phyloP scores from a whole-genome alignment of 2,113 vertebrate species.

The Romanogobio albipinnatus region DNA sequence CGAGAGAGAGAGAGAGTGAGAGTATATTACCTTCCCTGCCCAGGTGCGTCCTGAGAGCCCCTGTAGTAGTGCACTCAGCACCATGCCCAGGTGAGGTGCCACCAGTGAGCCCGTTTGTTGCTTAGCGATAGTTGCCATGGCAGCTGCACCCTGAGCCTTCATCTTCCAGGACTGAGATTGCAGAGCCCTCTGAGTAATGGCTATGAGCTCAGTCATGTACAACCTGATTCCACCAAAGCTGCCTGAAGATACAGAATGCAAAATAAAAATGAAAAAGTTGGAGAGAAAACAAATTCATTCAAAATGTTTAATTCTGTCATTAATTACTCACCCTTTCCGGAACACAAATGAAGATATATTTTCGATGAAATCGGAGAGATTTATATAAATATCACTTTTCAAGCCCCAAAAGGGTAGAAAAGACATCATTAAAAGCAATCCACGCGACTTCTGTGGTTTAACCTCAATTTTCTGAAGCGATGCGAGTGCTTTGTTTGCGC shows the following conservation, averaged over 20 bases:
- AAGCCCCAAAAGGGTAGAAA: too few relatives aligned
- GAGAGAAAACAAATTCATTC: too few relatives aligned
- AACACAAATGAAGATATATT: too few relatives aligned
- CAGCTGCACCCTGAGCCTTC: conserved; percentile 96
- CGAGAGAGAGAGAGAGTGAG: too few relatives aligned
- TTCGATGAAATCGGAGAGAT: too few relatives aligned
- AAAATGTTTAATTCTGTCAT: too few relatives aligned
- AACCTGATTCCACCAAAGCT: conserved; percentile 94
- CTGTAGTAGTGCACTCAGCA: conserved; percentile 87
- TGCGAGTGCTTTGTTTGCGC: too few relatives aligned
- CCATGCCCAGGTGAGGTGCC: conserved; percentile 90
- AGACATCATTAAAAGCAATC: too few relatives aligned
- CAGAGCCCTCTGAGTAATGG: conserved; percentile 91
- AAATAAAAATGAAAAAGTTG: background rate
- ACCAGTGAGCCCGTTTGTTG: conserved; percentile 88
- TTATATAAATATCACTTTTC: too few relatives aligned
- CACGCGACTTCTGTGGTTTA: too few relatives aligned
- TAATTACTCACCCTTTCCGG: too few relatives aligned
- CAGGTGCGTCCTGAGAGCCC: conserved; percentile 92
- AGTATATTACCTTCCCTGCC: conserved; percentile 88
- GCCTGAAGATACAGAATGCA: conserved; percentile 67
- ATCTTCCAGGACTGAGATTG: conserved; percentile 99
- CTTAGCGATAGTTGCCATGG: conserved; percentile 95
- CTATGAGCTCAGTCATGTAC: conserved; percentile 93
- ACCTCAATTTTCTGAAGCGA: too few relatives aligned